phyloP scores from a whole-genome alignment of 2,113 vertebrate species.

The Casuarius casuarius region DNA sequence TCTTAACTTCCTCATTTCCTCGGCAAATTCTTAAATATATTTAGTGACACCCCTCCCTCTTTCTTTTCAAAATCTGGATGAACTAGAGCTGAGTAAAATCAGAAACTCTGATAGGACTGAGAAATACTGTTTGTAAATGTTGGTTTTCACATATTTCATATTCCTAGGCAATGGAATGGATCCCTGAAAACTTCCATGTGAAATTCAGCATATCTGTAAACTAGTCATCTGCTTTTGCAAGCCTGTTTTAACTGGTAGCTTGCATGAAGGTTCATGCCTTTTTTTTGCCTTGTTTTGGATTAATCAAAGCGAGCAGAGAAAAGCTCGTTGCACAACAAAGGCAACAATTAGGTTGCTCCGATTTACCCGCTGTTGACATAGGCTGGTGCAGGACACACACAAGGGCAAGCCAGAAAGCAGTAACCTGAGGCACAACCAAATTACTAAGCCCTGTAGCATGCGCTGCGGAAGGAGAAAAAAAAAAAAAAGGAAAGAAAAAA shows the following conservation, averaged over 20 bases:
- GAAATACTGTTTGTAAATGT: not conserved
- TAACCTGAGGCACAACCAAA: conserved; percentile 50
- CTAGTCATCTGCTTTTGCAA: not conserved
- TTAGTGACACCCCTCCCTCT: not conserved
- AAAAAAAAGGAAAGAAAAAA: conserved; percentile 5
- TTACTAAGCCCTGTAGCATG: conserved; percentile 12
- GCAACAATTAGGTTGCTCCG: conserved; percentile 40
- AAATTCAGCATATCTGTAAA: not conserved
- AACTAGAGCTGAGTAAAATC: not conserved
- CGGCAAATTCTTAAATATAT: not conserved
- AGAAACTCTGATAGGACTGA: not conserved
- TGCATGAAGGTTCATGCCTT: not conserved
- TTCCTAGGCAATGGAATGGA: not conserved
- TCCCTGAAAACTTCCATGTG: not conserved
- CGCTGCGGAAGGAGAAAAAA: not conserved
- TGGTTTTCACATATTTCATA: not conserved
- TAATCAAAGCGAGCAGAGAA: conserved; percentile 20
- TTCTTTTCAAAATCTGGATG: not conserved
- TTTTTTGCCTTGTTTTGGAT: not conserved
- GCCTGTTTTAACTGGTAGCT: conserved; percentile 20
- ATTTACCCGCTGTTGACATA: conserved; percentile 31
- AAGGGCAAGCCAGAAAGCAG: conserved; percentile 36
- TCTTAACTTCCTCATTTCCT: not conserved
- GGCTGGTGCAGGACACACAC: conserved; percentile 52
- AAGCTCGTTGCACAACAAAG: conserved; percentile 44